A percentile compares a stretch with the other conserved stretches of the same genome.
Evolutionary conservation across 2,797 vertebrate species (phyloP).

Genomic region (Coreius guichenoti): DNA sequence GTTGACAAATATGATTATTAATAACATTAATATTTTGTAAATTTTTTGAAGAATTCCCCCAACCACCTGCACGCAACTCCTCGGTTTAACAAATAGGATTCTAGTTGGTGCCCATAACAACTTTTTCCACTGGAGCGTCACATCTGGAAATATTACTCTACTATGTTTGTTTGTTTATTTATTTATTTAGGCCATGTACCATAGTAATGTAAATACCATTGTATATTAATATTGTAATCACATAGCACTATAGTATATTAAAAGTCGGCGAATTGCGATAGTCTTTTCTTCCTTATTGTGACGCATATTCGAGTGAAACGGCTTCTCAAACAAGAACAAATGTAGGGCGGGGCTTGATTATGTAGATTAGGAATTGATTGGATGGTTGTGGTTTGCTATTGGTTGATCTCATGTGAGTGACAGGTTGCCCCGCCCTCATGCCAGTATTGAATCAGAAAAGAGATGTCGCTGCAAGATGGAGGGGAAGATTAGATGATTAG

Average conservation of each 20-base stretch:
- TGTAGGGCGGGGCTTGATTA: not conserved
- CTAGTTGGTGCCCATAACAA: not conserved
- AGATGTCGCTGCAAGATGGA: too few relatives aligned
- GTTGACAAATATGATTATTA: not conserved
- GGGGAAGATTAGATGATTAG: not conserved
- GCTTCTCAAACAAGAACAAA: not conserved
- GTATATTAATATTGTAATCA: not conserved
- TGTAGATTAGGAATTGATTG: not conserved
- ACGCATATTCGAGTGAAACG: fast-evolving
- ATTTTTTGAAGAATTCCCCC: not conserved
- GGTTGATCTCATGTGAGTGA: not conserved
- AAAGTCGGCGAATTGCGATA: not conserved
- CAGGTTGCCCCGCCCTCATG: not conserved
- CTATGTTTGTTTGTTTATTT: too few relatives aligned
- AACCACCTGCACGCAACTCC: not conserved
- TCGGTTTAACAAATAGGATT: not conserved
- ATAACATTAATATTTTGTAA: not conserved
- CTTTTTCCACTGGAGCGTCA: not conserved
- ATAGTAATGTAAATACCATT: not conserved
- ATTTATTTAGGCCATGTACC: not conserved
- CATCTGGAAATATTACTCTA: not conserved
- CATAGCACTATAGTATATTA: not conserved
- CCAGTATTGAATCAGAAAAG: too few relatives aligned
- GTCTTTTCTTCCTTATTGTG: not conserved
- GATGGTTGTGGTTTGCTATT: not conserved